These are phyloP conservation scores for Campoletis sonorensis DNA, from an alignment of 1,140 invertebrate species.

Conservation along the genomic window DNA sequence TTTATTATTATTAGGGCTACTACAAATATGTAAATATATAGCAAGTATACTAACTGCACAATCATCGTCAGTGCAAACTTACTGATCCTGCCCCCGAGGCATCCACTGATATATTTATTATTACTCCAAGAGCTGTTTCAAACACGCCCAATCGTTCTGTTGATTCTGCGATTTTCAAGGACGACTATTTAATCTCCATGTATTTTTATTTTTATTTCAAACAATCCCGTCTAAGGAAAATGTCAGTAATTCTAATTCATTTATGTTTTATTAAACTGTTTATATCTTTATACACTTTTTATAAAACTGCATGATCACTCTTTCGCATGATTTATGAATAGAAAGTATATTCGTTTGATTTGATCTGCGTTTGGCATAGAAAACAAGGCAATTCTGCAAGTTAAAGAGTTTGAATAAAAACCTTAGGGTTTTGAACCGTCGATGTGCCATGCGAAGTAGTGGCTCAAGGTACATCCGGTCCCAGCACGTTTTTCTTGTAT, in stretches of 20 bases:
- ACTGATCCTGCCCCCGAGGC: slow-evolving; percentile 16
- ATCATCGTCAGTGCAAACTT: slow-evolving; percentile 12
- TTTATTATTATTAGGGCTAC: not conserved
- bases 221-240: too few relatives aligned
- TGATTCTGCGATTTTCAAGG: slow-evolving; percentile 22
- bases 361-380: too few relatives aligned
- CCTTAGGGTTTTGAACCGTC: not conserved
- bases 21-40: not conserved
- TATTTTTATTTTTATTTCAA: too few relatives aligned
- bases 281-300: not conserved
- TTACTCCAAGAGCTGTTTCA: not conserved
- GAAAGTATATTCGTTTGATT: too few relatives aligned
- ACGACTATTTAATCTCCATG: slow-evolving; percentile 25
- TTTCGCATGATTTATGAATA: too few relatives aligned
- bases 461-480: slow-evolving; percentile 38
- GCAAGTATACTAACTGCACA: not conserved
- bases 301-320: not conserved
- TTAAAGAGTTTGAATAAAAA: not conserved
- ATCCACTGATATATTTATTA: slow-evolving; percentile 7
- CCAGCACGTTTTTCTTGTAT: slow-evolving; percentile 42
- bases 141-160: not conserved
- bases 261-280: not conserved
- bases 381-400: not conserved
- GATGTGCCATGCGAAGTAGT: not conserved
- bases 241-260: not conserved